Percentiles rank a stretch among this genome's conserved stretches.
These are phyloP conservation scores for Brachionus asplanchnoidis DNA, from an alignment of 1,140 invertebrate genomes.

Conservation along the genomic window DNA sequence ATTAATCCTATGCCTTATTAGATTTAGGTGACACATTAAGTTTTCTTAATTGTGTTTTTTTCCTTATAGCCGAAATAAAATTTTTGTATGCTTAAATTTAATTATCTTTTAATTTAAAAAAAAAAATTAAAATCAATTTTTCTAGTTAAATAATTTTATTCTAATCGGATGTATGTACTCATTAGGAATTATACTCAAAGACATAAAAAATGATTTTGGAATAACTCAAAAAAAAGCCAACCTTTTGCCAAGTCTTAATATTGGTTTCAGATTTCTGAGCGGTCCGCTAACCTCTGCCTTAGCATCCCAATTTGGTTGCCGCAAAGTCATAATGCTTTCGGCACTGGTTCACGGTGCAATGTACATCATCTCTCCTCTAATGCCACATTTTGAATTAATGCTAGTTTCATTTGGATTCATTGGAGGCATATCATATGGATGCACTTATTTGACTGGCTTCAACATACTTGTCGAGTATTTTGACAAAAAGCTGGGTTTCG, in stretches of 20 bases:
- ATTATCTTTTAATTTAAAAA: too few relatives aligned
- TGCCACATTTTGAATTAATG: slow-evolving; percentile 70
- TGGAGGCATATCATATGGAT: slow-evolving; percentile 63
- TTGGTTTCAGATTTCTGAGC: not conserved
- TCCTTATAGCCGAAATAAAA: too few relatives aligned
- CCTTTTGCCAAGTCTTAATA: slow-evolving; percentile 8
- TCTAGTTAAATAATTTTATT: not conserved
- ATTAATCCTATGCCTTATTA: too few relatives aligned
- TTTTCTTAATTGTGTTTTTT: too few relatives aligned
- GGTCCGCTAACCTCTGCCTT: slow-evolving; percentile 80
- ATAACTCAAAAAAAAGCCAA: slow-evolving; percentile 1
- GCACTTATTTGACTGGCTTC: slow-evolving; percentile 61
- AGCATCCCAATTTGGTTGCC: slow-evolving; percentile 76
- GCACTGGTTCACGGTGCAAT: slow-evolving; percentile 68
- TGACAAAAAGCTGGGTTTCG: slow-evolving; percentile 79
- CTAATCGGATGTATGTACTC: slow-evolving; percentile 25
- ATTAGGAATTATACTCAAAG: slow-evolving; percentile 19
- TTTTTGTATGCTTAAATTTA: too few relatives aligned
- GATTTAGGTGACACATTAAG: too few relatives aligned
- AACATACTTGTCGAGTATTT: slow-evolving; percentile 87
- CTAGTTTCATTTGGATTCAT: slow-evolving; percentile 78
- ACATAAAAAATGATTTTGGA: not conserved
- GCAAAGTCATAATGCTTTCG: slow-evolving; percentile 76
- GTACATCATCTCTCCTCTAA: slow-evolving; percentile 75
- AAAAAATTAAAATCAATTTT: too few relatives aligned